These are phyloP conservation scores for Hydrocynus forskahlii DNA, from an alignment of 2,797 vertebrate genomes.

Conservation along the genomic window DNA sequence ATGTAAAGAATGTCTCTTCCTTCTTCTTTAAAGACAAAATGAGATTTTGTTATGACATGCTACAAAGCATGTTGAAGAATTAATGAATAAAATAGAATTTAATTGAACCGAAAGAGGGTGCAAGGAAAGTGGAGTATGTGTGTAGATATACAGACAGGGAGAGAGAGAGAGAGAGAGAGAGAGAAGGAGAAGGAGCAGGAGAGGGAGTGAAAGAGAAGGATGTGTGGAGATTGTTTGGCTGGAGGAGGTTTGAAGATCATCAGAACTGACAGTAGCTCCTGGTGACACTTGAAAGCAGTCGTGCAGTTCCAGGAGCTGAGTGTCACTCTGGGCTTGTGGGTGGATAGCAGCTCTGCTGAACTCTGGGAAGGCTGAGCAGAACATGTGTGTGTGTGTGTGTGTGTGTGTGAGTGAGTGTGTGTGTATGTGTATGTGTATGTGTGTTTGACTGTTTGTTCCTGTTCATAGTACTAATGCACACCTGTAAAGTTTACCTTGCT, in stretches of 20 bases:
- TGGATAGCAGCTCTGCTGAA: constrained; percentile 34
- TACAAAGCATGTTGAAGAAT: too few relatives aligned
- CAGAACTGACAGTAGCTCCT: constrained; percentile 45
- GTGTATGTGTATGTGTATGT: constrained; percentile 24
- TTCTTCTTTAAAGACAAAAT: too few relatives aligned
- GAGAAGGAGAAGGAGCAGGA: neutral
- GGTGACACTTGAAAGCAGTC: constrained; percentile 35
- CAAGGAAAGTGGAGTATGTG: too few relatives aligned
- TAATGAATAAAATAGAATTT: too few relatives aligned
- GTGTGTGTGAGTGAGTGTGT: constrained; percentile 15
- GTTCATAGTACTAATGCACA: constrained; percentile 50
- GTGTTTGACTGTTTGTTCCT: too few relatives aligned
- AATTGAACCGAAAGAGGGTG: too few relatives aligned
- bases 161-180: neutral
- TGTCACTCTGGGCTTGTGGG: constrained; percentile 36
- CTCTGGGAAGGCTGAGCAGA: constrained; percentile 50
- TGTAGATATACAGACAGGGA: too few relatives aligned
- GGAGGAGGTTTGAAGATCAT: constrained; percentile 39
- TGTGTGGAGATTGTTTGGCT: neutral
- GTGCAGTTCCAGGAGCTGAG: constrained; percentile 9
- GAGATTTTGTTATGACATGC: too few relatives aligned
- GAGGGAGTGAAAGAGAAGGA: neutral
- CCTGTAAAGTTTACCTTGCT: constrained; percentile 44
- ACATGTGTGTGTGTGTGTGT: constrained; percentile 41
- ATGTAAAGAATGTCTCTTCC: too few relatives aligned